Percentiles rank a stretch among this genome's conserved stretches.
Conservation (phyloP, 2,888 invertebrate genomes). For the Scaptomyza cyrtandrae region DNA sequence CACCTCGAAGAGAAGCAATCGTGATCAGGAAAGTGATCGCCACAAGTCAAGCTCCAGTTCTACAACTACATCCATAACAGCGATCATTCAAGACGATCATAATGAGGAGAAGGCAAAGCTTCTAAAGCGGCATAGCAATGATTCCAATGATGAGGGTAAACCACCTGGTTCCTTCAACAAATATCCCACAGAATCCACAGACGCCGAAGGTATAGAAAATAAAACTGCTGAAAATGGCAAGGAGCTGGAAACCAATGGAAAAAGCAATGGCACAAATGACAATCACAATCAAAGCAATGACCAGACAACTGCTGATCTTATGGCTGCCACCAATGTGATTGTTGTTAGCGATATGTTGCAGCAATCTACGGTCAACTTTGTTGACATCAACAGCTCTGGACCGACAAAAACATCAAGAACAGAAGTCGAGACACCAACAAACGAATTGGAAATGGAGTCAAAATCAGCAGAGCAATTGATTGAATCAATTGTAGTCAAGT, state of each 20-base stretch:
- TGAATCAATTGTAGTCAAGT: background rate
- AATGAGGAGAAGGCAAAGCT: slow-evolving; percentile 58
- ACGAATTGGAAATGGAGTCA: background rate
- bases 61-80: slow-evolving; percentile 29
- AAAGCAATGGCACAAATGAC: slow-evolving; percentile 25
- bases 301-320: slow-evolving; percentile 14
- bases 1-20: slow-evolving; percentile 55
- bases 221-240: slow-evolving; percentile 42
- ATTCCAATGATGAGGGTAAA: slow-evolving; percentile 90
- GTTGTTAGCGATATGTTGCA: slow-evolving; percentile 79
- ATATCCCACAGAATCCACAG: slow-evolving; percentile 15
- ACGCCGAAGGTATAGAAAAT: slow-evolving; percentile 30
- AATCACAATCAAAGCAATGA: slow-evolving; percentile 16
- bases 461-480: background rate
- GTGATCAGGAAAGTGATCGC: slow-evolving; percentile 53
- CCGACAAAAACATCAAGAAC: background rate
- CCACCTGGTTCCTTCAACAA: slow-evolving; percentile 70
- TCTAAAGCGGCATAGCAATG: slow-evolving; percentile 89
- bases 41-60: slow-evolving; percentile 54
- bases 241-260: slow-evolving; percentile 34
- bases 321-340: slow-evolving; percentile 64
- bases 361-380: slow-evolving; percentile 77
- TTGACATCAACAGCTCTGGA: slow-evolving; percentile 63
- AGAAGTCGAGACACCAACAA: background rate
- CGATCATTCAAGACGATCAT: slow-evolving; percentile 87